A percentile compares a stretch with the other conserved stretches of the same genome.
Conservation (phyloP, 2,113 vertebrate genomes). For the Ptyas mucosa region DNA sequence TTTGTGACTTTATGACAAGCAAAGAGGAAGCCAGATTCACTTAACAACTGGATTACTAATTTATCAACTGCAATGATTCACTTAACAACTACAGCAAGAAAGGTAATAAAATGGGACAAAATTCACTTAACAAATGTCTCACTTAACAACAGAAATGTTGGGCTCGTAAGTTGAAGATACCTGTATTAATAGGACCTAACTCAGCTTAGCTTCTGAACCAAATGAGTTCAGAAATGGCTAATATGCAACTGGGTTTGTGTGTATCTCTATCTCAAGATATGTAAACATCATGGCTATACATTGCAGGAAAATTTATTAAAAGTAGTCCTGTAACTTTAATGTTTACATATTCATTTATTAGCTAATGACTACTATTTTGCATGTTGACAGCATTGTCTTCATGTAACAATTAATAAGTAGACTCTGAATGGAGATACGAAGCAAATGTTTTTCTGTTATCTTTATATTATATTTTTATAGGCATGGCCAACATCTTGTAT, state of each 20-base stretch:
- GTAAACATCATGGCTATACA: not conserved
- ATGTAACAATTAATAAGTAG: not conserved
- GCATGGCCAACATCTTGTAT: constrained; percentile 86
- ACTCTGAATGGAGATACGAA: not conserved
- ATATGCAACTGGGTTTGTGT: not conserved
- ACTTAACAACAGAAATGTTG: no score
- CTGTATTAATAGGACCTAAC: not conserved
- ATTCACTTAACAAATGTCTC: no score
- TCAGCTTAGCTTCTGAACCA: not conserved
- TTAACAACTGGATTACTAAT: no score
- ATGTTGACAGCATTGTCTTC: not conserved
- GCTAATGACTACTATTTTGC: not conserved
- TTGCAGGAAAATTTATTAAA: not conserved
- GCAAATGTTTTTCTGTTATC: rapidly evolving
- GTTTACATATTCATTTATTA: not conserved
- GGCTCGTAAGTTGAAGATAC: no score
- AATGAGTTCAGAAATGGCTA: not conserved
- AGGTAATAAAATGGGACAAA: no score
- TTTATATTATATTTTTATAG: constrained; percentile 63
- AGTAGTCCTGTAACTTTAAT: not conserved
- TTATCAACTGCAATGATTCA: no score
- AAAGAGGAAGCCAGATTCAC: no score
- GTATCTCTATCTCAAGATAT: not conserved
- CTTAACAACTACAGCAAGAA: no score
- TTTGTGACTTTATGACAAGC: no score